Percentiles rank a stretch among this genome's conserved stretches.
phyloP scores from a whole-genome alignment of 2,888 invertebrate genomes.

The Lasioglossum morio region DNA sequence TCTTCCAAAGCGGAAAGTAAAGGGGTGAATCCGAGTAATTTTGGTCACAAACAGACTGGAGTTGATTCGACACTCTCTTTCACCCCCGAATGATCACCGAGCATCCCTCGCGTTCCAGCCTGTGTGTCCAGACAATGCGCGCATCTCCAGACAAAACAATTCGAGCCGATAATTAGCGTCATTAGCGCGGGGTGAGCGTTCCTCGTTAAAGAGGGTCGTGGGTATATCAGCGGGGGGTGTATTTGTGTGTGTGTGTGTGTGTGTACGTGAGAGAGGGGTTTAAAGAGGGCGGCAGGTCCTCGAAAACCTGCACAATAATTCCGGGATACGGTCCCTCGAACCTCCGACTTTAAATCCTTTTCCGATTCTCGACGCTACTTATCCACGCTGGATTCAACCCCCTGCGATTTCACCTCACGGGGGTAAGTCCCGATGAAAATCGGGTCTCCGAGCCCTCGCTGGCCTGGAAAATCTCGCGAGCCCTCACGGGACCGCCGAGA shows the following conservation, averaged over 20 bases:
- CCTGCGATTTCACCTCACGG: not conserved
- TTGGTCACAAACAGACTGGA: not conserved
- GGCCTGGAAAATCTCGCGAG: constrained; percentile 12
- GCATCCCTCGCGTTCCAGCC: not conserved
- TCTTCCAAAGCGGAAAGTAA: not conserved
- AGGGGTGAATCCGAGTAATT: not conserved
- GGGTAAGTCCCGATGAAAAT: constrained; percentile 10
- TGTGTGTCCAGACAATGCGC: constrained; percentile 27
- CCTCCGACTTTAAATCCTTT: constrained; percentile 58
- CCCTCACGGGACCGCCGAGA: constrained; percentile 11
- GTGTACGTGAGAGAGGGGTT: not conserved
- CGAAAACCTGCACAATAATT: constrained; percentile 66
- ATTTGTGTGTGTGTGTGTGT: not conserved
- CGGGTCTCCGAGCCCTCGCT: not conserved
- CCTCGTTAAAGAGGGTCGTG: constrained; percentile 40
- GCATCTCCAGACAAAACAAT: constrained; percentile 40
- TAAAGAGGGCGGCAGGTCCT: constrained; percentile 38
- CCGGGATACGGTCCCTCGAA: constrained; percentile 42
- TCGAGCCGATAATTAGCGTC: constrained; percentile 52
- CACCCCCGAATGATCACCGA: constrained; percentile 5
- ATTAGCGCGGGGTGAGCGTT: constrained; percentile 32
- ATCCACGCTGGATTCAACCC: constrained; percentile 49
- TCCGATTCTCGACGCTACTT: constrained; percentile 67
- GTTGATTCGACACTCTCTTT: not conserved
- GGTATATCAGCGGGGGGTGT: not conserved